These are phyloP conservation scores for Melangyna quadrimaculata DNA, from an alignment of 2,888 invertebrate genomes.

Conservation along the genomic window DNA sequence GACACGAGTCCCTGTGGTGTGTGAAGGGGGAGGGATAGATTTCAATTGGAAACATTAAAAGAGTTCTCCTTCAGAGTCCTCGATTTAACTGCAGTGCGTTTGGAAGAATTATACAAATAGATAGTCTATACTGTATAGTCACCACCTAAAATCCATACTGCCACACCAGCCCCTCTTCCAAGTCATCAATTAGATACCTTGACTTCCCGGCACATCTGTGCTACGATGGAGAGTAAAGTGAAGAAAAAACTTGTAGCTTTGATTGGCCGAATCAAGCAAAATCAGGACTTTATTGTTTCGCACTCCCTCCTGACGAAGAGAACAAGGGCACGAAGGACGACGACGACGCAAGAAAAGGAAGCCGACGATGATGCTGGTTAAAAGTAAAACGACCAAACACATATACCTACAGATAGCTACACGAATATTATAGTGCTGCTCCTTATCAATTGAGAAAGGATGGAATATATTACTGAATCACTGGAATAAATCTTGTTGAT, in stretches of 20 bases:
- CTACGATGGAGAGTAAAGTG: constrained; percentile 23
- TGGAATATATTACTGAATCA: constrained; percentile 65
- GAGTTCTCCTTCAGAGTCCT: constrained; percentile 20
- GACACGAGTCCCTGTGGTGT: constrained; percentile 6
- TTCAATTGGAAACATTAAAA: constrained; percentile 52
- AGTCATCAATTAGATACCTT: constrained; percentile 66
- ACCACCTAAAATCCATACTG: constrained; percentile 41
- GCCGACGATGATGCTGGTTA: constrained; percentile 49
- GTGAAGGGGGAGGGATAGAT: neutral
- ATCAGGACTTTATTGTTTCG: constrained; percentile 77
- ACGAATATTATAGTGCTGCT: neutral
- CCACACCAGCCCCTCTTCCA: constrained; percentile 21
- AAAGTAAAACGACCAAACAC: constrained; percentile 21
- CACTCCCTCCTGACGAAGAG: constrained; percentile 25
- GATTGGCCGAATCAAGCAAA: constrained; percentile 81
- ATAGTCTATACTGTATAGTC: too few relatives aligned
- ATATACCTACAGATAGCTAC: neutral
- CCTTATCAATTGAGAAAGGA: constrained; percentile 46
- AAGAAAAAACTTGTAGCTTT: constrained; percentile 74
- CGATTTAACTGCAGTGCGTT: constrained; percentile 65
- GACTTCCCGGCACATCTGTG: constrained; percentile 34
- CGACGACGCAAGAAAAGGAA: neutral
- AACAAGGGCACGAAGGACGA: neutral
- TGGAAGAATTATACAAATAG: constrained; percentile 60
- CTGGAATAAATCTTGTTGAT: constrained; percentile 72